A percentile compares a stretch with the other conserved stretches of the same genome.
phyloP scores from a whole-genome alignment of 2,888 invertebrate genomes.

The Mythimna impura region DNA sequence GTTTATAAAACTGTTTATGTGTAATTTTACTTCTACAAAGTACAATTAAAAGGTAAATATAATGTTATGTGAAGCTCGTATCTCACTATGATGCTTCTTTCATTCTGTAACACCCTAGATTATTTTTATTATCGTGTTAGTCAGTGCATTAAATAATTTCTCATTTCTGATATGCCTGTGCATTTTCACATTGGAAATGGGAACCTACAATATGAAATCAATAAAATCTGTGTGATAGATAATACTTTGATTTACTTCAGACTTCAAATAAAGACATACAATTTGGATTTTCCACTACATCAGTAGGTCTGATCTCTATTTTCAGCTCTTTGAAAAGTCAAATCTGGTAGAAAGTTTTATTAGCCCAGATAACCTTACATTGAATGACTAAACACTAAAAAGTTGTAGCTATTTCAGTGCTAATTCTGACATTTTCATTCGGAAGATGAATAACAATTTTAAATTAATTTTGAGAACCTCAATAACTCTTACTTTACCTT shows the following conservation, averaged over 20 bases:
- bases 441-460: neutral
- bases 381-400: neutral
- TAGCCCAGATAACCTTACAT: neutral
- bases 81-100: neutral
- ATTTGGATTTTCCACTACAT: neutral
- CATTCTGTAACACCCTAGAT: too few species aligned
- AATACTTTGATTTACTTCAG: constrained; percentile 3
- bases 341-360: neutral
- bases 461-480: neutral
- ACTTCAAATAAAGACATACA: neutral
- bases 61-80: neutral
- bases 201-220: neutral
- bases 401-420: neutral
- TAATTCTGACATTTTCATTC: neutral
- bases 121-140: neutral
- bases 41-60: constrained; percentile 3
- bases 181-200: too few species aligned
- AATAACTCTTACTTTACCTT: neutral
- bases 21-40: neutral
- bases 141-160: neutral
- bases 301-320: neutral
- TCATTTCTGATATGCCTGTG: neutral
- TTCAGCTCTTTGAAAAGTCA: neutral
- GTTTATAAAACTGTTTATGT: neutral
- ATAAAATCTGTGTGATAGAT: neutral